A percentile compares a stretch with the other conserved stretches of the same genome.
These are phyloP conservation scores for Hystrix cristata DNA, from an alignment of 2,113 vertebrate species.

Conservation along the genomic window DNA sequence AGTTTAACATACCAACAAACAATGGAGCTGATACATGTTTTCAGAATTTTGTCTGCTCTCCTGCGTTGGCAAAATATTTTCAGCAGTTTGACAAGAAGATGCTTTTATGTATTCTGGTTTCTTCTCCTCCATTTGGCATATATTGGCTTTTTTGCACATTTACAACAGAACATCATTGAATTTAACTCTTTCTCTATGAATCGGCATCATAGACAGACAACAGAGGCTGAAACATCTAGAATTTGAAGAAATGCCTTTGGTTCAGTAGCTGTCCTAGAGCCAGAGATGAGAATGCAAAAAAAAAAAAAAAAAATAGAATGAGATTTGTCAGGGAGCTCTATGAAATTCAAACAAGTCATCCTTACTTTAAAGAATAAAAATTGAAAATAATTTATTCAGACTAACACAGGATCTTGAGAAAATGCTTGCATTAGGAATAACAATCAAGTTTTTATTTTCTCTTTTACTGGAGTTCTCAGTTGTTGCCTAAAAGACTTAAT, in stretches of 20 bases:
- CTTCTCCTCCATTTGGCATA: slow-evolving; percentile 70
- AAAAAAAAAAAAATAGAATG: not conserved
- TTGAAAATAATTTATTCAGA: slow-evolving; percentile 11
- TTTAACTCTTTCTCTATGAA: slow-evolving; percentile 70
- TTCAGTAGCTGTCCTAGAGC: not conserved
- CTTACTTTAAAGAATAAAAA: slow-evolving; percentile 51
- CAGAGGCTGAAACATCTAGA: not conserved
- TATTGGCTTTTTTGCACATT: slow-evolving; percentile 69
- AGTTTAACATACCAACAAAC: not conserved
- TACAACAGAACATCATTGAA: slow-evolving; percentile 59
- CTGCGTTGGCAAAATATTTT: slow-evolving; percentile 42
- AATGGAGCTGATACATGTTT: slow-evolving; percentile 4
- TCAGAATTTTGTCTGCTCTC: slow-evolving; percentile 24
- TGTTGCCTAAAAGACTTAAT: not conserved
- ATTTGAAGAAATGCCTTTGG: slow-evolving; percentile 37
- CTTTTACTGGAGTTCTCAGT: not conserved
- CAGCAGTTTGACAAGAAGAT: slow-evolving; percentile 63
- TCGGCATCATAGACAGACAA: slow-evolving; percentile 50
- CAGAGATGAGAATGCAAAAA: not conserved
- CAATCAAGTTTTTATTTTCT: not conserved
- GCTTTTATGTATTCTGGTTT: slow-evolving; percentile 63
- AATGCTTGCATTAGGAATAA: not conserved
- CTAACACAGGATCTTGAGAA: not conserved
- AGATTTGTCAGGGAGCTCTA: not conserved
- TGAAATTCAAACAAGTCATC: not conserved